These are phyloP conservation scores for Theristicus caerulescens DNA, from an alignment of 2,113 vertebrate species.

Conservation along the genomic window DNA sequence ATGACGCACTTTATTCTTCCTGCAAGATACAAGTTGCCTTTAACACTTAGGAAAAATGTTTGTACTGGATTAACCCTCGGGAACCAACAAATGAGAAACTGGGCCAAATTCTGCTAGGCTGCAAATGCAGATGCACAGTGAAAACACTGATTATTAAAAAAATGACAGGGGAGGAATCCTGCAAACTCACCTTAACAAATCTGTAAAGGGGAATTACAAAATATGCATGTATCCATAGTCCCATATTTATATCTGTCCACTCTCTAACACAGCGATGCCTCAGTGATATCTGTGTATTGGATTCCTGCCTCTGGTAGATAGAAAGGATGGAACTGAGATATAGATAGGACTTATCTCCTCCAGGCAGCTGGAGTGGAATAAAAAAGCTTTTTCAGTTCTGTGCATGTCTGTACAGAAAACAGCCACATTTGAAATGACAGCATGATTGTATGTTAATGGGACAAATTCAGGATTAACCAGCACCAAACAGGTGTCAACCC, in stretches of 20 bases:
- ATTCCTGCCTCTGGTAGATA: not conserved
- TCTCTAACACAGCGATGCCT: not conserved
- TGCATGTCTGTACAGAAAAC: not conserved
- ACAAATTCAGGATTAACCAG: conserved; percentile 38
- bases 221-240: not conserved
- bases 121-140: not conserved
- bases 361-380: conserved; percentile 26
- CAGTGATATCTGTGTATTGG: not conserved
- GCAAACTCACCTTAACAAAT: not conserved
- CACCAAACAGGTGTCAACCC: conserved; percentile 26
- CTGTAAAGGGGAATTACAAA: not conserved
- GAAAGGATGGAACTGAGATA: not conserved
- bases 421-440: conserved; percentile 25
- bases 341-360: conserved; percentile 28
- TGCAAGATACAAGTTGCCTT: not conserved
- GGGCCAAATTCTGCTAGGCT: not conserved
- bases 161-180: not conserved
- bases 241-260: not conserved
- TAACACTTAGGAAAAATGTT: not conserved
- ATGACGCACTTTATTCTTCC: not conserved
- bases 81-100: not conserved
- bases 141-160: not conserved
- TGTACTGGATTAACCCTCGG: not conserved
- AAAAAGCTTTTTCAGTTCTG: conserved; percentile 30
- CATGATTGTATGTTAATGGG: conserved; percentile 38